Conservation (phyloP, 2,113 vertebrate species). For the Dendrocopos noguchii region DNA sequence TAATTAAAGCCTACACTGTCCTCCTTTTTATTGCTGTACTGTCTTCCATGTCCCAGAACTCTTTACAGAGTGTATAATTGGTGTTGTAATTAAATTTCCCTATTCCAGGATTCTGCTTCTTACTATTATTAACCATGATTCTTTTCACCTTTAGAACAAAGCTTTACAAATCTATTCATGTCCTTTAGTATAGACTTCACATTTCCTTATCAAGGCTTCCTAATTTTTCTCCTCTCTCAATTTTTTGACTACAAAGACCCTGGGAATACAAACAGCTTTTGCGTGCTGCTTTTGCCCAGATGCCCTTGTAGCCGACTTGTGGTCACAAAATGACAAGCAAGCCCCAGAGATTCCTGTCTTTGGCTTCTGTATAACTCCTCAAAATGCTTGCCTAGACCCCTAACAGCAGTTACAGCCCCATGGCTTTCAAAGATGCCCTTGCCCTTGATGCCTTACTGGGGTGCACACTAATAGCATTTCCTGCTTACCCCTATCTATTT, state of each 20-base stretch:
- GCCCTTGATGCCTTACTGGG: background rate
- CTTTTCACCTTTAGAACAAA: background rate
- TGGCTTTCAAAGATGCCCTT: background rate
- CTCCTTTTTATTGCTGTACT: background rate
- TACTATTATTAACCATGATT: background rate
- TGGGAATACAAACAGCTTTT: too few species aligned
- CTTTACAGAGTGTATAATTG: background rate
- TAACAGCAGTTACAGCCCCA: background rate
- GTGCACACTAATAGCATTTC: background rate
- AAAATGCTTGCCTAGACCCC: background rate
- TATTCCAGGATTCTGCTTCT: background rate
- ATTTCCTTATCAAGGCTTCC: background rate
- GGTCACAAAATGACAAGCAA: too few species aligned
- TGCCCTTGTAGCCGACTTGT: background rate
- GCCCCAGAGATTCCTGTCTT: background rate
- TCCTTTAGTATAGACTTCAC: background rate
- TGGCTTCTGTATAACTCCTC: background rate
- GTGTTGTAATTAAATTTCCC: background rate
- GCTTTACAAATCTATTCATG: background rate
- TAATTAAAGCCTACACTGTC: constrained; percentile 29
- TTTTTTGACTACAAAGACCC: background rate
- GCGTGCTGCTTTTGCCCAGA: background rate
- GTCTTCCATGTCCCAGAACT: background rate
- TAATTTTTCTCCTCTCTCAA: background rate
- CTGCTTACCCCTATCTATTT: background rate